Base-by-base conservation (phyloP, 2,797 vertebrate genomes). In the Halcyon badia region DNA sequence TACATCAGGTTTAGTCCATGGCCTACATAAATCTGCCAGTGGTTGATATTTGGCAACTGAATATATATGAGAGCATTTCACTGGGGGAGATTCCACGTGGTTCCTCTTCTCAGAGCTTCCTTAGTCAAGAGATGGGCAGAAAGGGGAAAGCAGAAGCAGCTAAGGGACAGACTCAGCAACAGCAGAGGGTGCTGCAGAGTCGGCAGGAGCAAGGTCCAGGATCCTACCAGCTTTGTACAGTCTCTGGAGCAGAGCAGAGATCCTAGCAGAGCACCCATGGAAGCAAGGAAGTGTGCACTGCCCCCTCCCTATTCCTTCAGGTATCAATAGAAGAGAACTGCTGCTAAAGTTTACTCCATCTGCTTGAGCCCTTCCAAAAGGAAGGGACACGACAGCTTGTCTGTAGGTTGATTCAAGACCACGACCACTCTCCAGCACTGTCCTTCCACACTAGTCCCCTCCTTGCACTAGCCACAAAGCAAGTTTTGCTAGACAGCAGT, bases 161-260 rank as follows among this genome's bases (percentile, higher is more conserved):
- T 44, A 6, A 49, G 1, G 35, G 54, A 37, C 39, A 81, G 39
- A 56, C 2, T 13, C n/a, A 51, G 25, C 41, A 91, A 89, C 97
- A 85, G 2, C 83, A 97, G 96, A 94, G 96, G 93, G 95, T 90
- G 91, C 90, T 96, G 77, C 64, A 75, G 91, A 71, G 61, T 71
- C 78, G 61, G 87, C 58, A 82, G 41, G 56, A 56, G 28, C 16
- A 39, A 80, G 39, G 51, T 48, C 7, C 5, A 0, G 10, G 10
- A 62, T 65, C n/a, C 46, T 39, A 12, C 1, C 62, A 35, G 66
- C 58, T 62, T 26, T 25, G 68, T 9, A 21, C 15, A 1, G 4
- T n/a, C 46, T 76, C 49, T 1, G 0, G 41, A 62, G 60, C 31
- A 28, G 28, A 72, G 10, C 5, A 39, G 16, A 18, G 56, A 78